Base-by-base conservation (phyloP, 1,140 invertebrate genomes). In the Trialeurodes vaporariorum region DNA sequence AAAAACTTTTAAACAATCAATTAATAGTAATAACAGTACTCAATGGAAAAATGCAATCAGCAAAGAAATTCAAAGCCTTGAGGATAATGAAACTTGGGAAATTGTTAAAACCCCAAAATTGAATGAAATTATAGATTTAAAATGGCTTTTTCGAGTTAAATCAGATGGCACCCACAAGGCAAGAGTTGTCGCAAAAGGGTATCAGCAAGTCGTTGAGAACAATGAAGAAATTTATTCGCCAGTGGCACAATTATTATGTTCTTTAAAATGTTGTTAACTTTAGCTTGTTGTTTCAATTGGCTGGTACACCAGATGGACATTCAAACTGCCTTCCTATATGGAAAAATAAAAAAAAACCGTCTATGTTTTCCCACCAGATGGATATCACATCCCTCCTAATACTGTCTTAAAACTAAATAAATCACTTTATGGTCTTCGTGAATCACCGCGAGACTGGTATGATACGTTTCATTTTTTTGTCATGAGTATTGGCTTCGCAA, bases 31-130 rank as follows among this genome's bases (percentile, higher is more conserved):
- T n/a, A n/a, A n/a, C n/a, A n/a, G n/a, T n/a, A n/a, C n/a, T n/a
- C n/a, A n/a, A n/a, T n/a, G 72, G 70, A 66, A 60, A 24, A 40
- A 61, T 58, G 71, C 73, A 58, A 72, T 73, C 66, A 24, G 71
- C 13, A 61, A 63, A 25, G 68, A 69, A 59, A 61, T 70, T 2
- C 25, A 61, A 13, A 59, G 59, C 23, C 23, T 62, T 12, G n/a
- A 59, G 27, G 60, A 64, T 23, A 63, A 70, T 59, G 24, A 63
- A 25, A 70, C 69, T 25, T 70, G 69, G 66, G 22, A 22, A 27
- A 2, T 64, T 2, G 60, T 63, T 22, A 17, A 25, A 2, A 12
- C 23, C 5, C 66, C 60, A 25, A 40, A 68, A 13, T 23, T 65
- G 21, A 34, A 59, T 25, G 27, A 59, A 58, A 40, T 65, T 23